Base-by-base conservation (phyloP, 1,140 invertebrate genomes). In the Saccostrea cuccullata region DNA sequence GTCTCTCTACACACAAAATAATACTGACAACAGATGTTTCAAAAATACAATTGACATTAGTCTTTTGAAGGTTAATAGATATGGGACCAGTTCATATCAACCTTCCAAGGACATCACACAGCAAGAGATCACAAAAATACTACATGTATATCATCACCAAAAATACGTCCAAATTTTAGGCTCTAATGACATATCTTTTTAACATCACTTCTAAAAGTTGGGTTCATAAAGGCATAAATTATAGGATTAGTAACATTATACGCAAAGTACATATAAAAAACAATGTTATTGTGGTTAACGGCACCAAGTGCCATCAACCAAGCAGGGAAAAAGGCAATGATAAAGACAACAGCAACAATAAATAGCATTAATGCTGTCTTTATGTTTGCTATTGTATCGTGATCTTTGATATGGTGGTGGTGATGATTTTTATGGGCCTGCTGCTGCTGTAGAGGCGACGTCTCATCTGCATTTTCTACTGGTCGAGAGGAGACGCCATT, bases 151-250 rank as follows among this genome's bases (percentile, higher is more conserved):
- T 77, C 23, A 6, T 9, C 13, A 77, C 70, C 9, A 30, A 26
- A 77, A 77, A 77, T 13, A 12, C 30, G 30, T 64, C 58, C 58
- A 64, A 64, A 77, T 26, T 36, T 12, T 36, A 11, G 4, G 23
- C 23, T 13, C 26, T 77, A 77, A 30, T 77, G 70, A 77, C 82
- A 84, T 85, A 94, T 89, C 86, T 91, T 91, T 58, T 89, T 87
- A 0, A 93, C 67, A 58, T 94, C 93, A 55, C 93, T 90, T 82
- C 93, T 86, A 86, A 94, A 94, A 12, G 91, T 92, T 26, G 90
- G 89, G 87, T 94, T 94, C 93, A 94, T 94, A 87, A 94, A 94
- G 23, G 93, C 93, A 86, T 94, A 94, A 55, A 94, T 94, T 55
- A 94, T 88, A 5, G 94, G 94, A 87, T 94, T 94, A 1, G 92